phyloP scores from a whole-genome alignment of 2,888 invertebrate genomes.

The Carpatolechia fugitivella region DNA sequence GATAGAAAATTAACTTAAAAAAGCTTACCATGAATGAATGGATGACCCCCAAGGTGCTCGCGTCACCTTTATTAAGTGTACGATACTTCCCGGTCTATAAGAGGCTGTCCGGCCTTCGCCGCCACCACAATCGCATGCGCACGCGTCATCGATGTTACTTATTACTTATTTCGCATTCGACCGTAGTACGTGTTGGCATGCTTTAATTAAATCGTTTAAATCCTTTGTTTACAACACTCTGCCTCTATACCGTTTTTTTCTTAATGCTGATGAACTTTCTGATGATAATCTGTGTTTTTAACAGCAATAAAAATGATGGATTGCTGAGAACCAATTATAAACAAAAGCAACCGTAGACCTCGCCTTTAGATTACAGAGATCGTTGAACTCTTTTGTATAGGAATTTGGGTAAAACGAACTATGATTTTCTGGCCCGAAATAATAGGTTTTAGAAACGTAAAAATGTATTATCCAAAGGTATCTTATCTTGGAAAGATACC shows the following conservation, averaged over 20 bases:
- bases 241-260: background rate
- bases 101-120: constrained; percentile 55
- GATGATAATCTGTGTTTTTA: background rate
- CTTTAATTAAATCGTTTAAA: background rate
- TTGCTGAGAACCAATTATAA: background rate
- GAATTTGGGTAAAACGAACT: constrained; percentile 25
- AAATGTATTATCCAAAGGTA: background rate
- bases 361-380: background rate
- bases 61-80: constrained; percentile 34
- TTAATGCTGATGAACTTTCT: background rate
- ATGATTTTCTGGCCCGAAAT: constrained; percentile 10
- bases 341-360: background rate
- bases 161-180: constrained; percentile 6
- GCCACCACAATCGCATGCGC: constrained; percentile 20
- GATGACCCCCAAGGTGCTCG: constrained; percentile 10
- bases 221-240: background rate
- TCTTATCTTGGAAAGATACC: no score
- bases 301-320: background rate
- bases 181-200: background rate
- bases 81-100: constrained; percentile 66
- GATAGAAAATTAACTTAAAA: no score
- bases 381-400: constrained; percentile 68
- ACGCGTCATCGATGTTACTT: constrained; percentile 6
- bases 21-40: background rate
- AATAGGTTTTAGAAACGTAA: background rate